Base-by-base conservation (phyloP, 2,113 vertebrate species). In the Lates calcarifer region DNA sequence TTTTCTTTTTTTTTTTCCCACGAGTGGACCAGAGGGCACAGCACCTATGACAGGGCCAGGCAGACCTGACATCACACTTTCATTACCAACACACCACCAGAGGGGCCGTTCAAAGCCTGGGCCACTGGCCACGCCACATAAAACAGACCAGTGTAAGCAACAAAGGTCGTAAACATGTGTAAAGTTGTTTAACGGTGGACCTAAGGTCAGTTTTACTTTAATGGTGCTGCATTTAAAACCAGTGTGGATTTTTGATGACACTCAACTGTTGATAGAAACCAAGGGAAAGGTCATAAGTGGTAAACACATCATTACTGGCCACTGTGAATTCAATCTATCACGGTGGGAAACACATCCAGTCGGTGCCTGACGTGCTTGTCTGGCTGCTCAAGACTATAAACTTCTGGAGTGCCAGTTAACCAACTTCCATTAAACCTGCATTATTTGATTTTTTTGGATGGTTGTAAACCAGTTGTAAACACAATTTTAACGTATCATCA, bases 11-110 rank as follows among this genome's bases (percentile, higher is more conserved):
- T n/a, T n/a, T n/a, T n/a, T n/a, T n/a, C n/a, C n/a, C 60, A 61
- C 10, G 53, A 77, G 51, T 3, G 22, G 55, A 78, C 63, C 74
- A 69, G 51, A 70, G 70, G 77, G 3, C 56, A 62, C 45, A 2
- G 28, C 65, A 66, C 37, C 58, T 64, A 22, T 64, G 69, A 63
- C 60, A 47, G 66, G 31, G 2, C 49, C 61, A 61, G 13, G 35
- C 43, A 20, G 43, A 22, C 10, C 77, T 61, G 56, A 61, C 67
- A 55, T 70, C 77, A 76, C 56, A 51, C 43, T 65, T 47, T 53
- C 41, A 70, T 69, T 77, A 72, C 76, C 24, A 63, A 51, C 20
- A 53, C 20, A 63, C 53, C 77, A 79, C 60, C 64, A 60, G 61
- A 69, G 79, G 79, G 28, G 15, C 41, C 45, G 63, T 66, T 64